Percentiles rank a stretch among this genome's conserved stretches.
phyloP scores from a whole-genome alignment of 2,888 invertebrate genomes.

The Dascillus cervinus region DNA sequence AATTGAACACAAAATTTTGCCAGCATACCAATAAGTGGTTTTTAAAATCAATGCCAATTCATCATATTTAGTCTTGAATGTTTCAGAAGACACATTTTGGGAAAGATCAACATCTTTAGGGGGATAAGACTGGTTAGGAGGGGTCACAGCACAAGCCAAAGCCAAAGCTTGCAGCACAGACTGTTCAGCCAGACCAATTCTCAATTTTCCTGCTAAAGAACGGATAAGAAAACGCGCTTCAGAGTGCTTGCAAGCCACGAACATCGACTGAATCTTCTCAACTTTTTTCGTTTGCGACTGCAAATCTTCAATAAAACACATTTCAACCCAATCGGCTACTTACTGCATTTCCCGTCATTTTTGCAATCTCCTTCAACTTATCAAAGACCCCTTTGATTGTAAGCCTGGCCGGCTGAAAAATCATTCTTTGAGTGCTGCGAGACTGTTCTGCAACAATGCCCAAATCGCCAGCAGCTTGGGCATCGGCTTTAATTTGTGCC shows the following conservation, averaged over 20 bases:
- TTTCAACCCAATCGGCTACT: too few relatives aligned
- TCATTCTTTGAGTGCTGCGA: conserved; percentile 75
- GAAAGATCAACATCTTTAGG: conserved; percentile 57
- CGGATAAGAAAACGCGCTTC: conserved; percentile 88
- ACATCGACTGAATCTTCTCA: conserved; percentile 82
- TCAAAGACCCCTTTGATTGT: conserved; percentile 67
- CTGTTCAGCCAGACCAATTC: conserved; percentile 96
- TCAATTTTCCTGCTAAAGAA: conserved; percentile 85
- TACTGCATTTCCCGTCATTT: conserved; percentile 71
- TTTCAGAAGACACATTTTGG: conserved; percentile 54
- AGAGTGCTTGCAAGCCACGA: conserved; percentile 81
- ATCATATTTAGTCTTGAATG: conserved; percentile 69
- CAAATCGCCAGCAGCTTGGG: conserved; percentile 72
- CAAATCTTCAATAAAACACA: conserved; percentile 43
- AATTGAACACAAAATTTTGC: conserved; percentile 43
- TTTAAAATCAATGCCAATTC: conserved; percentile 71
- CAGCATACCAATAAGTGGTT: conserved; percentile 92
- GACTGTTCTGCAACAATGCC: conserved; percentile 86
- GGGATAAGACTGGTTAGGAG: conserved; percentile 60
- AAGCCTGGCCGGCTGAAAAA: conserved; percentile 77
- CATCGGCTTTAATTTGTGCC: conserved; percentile 72
- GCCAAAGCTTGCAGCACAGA: conserved; percentile 88
- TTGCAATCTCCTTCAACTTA: conserved; percentile 80
- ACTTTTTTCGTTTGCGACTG: conserved; percentile 81
- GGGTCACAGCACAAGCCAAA: conserved; percentile 72